Conservation (phyloP, 2,797 vertebrate genomes). For the Neostethus bicornis region DNA sequence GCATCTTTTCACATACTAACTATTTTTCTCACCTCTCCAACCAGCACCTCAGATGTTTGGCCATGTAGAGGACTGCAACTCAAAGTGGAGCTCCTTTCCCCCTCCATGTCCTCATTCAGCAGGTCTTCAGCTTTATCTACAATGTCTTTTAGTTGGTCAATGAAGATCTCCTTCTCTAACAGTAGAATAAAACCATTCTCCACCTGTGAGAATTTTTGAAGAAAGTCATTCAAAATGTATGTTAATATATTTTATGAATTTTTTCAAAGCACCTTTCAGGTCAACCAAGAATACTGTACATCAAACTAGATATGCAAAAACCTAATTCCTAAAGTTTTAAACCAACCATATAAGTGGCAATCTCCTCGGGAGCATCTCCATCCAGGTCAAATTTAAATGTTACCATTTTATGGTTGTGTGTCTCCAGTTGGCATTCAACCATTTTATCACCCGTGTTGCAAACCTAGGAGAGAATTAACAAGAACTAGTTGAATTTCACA, state of each 20-base stretch:
- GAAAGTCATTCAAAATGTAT: slow-evolving; percentile 15
- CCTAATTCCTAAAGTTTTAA: slow-evolving; percentile 1
- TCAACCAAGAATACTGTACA: too few relatives aligned
- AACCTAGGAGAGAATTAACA: slow-evolving; percentile 48
- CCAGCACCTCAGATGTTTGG: slow-evolving; percentile 58
- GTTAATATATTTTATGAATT: too few relatives aligned
- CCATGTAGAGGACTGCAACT: slow-evolving; percentile 85
- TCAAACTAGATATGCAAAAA: not conserved
- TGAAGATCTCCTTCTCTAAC: slow-evolving; percentile 94
- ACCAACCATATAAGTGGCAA: slow-evolving; percentile 94
- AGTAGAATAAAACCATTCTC: slow-evolving; percentile 96
- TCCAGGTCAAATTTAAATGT: slow-evolving; percentile 99
- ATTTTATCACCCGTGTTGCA: slow-evolving; percentile 92
- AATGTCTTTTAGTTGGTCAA: slow-evolving; percentile 97
- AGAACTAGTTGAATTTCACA: slow-evolving; percentile 2
- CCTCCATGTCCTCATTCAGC: slow-evolving; percentile 92
- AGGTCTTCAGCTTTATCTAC: slow-evolving; percentile 99
- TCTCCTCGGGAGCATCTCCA: slow-evolving; percentile 95
- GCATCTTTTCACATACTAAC: not conserved
- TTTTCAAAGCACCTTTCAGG: too few relatives aligned
- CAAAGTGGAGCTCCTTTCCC: slow-evolving; percentile 83
- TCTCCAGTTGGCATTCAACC: slow-evolving; percentile 98
- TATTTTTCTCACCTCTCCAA: slow-evolving; percentile 70
- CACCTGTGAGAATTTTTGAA: too few relatives aligned
- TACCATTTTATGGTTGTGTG: slow-evolving; percentile 99